Evolutionary conservation across 2,797 vertebrate genomes (phyloP), one percentile per base, ranked within the genome.

Genomic region (Sebastolobus altivelis): DNA sequence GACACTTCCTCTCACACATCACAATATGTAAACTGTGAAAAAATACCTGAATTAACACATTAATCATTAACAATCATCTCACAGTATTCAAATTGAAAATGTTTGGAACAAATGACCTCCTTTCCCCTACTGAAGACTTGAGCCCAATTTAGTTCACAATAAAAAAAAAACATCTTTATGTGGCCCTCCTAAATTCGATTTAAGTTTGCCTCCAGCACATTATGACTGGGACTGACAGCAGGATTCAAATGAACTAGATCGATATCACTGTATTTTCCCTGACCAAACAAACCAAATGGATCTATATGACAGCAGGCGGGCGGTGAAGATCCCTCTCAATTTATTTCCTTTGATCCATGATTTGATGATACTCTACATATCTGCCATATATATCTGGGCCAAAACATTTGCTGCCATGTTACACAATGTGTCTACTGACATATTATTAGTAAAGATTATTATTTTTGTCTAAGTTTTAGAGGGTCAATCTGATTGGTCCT

Each of bases 341-440:
- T 86, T 80, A 85, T 88, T 75, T 14, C 14, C 73, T 75, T 65
- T 63, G 22, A 56, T 13, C 1, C 46, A 63, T 60, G 14, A 62
- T 76, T 52, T 58, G 37, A 69, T 66, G 38, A 70, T 25, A 72
- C 13, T 43, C 58, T 54, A 29, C 35, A 54, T 20, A 35, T 54
- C 62, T 72, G 20, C 35, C n/a, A 33, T 18, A 62, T 77, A 6
- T 54, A 66, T 66, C 18, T 31, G 25, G 13, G 38, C 35, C n/a
- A 27, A 31, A 46, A 73, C 22, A 75, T 56, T 60, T 67, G 40
- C 38, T 80, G 73, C 79, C n/a, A 52, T 37, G 14, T 33, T 60
- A 20, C 16, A 33, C 58, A 60, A 54, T 54, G 52, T 18, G 22
- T 58, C 27, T 35, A 55, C 25, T 7, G 37, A 10, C 2, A 52